Base-by-base conservation (phyloP, 2,113 vertebrate genomes). In the Tauraco erythrolophus region DNA sequence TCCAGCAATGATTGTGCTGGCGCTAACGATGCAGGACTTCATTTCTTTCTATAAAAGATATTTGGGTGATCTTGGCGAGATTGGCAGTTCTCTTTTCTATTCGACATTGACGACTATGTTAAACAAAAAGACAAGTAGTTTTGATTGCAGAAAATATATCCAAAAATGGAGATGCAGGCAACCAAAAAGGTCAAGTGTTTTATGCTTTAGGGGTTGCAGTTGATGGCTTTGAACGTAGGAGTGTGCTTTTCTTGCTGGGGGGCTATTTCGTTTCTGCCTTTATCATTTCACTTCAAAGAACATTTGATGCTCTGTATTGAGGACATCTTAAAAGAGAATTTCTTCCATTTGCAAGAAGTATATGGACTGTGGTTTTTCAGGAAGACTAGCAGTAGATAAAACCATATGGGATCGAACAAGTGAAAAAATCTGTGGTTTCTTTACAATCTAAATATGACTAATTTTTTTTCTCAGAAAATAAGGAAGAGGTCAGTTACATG, bases 261-360 rank as follows among this genome's bases (percentile, higher is more conserved):
- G 75, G 46, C 43, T 92, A 31, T 88, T 88, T 70, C 56, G 71
- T 39, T 93, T 93, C 82, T 88, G 58, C 79, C 54, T 51, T 56
- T 60, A 39, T 88, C 58, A 18, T 84, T 93, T 86, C 75, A 90
- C 64, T 92, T 90, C 79, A 92, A 83, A 94, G 90, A 88, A 58
- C 35, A 75, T 60, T 75, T 57, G 58, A 92, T 86, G 88, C 71
- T 87, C 35, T 92, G 68, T 57, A 45, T 8, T 70, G 54, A 74
- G 39, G 57, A 48, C 18, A 21, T 56, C 37, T 86, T 90, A 45
- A 79, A 93, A 72, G 53, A 84, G 12, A 64, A 24, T 69, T 74
- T 88, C 66, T 88, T 7, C 56, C n/a, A 13, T 90, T 93, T 84
- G 28, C 53, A 71, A 60, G 64, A 68, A 89, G 5, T 25, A 10